These are phyloP conservation scores for Beroe forskalii DNA, from an alignment of 37 sponge, comb jelly and placozoan species.

Conservation along the genomic window DNA sequence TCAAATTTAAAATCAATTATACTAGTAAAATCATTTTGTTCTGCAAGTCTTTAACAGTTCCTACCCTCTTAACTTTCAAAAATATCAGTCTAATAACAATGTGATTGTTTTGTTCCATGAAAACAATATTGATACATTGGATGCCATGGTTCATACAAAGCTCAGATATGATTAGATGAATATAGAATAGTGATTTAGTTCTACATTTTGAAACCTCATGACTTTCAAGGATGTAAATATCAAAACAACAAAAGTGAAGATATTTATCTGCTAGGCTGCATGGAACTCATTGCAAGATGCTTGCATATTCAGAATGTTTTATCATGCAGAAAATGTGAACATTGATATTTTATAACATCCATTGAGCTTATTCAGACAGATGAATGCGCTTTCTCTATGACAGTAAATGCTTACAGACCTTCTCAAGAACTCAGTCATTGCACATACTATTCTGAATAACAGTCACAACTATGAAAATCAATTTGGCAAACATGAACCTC, in stretches of 20 bases:
- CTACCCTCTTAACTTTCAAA: conserved; percentile 16
- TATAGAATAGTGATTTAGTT: background rate
- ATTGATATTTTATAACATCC: background rate
- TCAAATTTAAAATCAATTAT: background rate
- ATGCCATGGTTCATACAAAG: conserved; percentile 36
- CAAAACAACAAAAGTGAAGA: background rate
- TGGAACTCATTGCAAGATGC: conserved; percentile 29
- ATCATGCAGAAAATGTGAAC: background rate
- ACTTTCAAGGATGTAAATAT: conserved; percentile 25
- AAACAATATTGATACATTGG: too few species aligned
- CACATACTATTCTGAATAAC: background rate
- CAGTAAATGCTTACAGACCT: background rate
- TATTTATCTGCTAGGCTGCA: background rate
- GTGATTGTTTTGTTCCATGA: background rate
- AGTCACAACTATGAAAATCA: background rate
- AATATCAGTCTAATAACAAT: background rate
- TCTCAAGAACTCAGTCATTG: background rate
- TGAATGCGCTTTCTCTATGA: background rate
- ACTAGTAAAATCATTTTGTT: background rate
- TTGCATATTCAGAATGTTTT: conserved; percentile 38
- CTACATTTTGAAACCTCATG: conserved; percentile 24
- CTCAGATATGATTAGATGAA: background rate
- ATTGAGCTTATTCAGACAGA: conserved; percentile 11
- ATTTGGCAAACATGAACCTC: background rate
- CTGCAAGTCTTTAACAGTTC: background rate